A percentile compares a stretch with the other conserved stretches of the same genome.
Conservation (phyloP, 2,113 vertebrate species). For the Pedionomus torquatus region DNA sequence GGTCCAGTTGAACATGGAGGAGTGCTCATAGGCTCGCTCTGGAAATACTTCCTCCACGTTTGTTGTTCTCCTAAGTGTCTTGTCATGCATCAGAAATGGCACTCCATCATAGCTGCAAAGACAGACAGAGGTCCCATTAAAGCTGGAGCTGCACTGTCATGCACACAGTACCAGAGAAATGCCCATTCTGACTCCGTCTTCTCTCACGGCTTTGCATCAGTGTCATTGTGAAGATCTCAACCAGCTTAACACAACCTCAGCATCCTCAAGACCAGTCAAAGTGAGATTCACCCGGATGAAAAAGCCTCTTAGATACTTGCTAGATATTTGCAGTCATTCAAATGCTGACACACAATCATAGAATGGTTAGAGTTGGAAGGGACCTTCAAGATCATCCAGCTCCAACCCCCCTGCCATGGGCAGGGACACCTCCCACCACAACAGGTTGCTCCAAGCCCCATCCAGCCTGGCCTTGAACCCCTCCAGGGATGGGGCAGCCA, state of each 20-base stretch:
- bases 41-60: conserved; percentile 85
- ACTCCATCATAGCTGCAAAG: conserved; percentile 87
- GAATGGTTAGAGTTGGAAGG: too few relatives aligned
- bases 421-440: too few relatives aligned
- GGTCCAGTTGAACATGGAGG: conserved; percentile 94
- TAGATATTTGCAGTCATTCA: background rate
- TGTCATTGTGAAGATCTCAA: background rate
- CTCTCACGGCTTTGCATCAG: background rate
- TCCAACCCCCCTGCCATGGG: too few relatives aligned
- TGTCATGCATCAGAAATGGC: conserved; percentile 92
- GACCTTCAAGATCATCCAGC: too few relatives aligned
- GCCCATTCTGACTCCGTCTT: background rate
- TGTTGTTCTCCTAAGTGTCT: conserved; percentile 88
- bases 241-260: background rate
- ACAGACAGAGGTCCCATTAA: background rate
- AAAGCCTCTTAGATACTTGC: background rate
- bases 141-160: background rate
- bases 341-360: background rate
- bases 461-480: too few relatives aligned
- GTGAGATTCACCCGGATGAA: background rate
- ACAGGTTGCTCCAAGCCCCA: too few relatives aligned
- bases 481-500: too few relatives aligned
- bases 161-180: background rate
- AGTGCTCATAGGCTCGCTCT: conserved; percentile 75
- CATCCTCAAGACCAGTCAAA: background rate